phyloP scores from a whole-genome alignment of 1,140 invertebrate species.

The Riptortus pedestris region DNA sequence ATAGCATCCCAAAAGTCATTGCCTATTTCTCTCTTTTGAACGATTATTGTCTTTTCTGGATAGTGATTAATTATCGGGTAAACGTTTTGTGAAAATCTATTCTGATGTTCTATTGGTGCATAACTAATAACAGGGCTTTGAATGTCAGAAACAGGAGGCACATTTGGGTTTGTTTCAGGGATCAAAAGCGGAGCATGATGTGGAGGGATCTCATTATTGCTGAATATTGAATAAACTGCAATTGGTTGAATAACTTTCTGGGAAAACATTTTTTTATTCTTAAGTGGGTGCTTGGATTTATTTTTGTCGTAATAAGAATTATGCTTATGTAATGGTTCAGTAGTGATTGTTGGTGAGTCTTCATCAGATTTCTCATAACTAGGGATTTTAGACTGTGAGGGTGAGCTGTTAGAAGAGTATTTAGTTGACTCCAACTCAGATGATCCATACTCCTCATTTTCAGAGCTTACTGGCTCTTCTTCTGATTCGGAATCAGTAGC shows the following conservation, averaged over 20 bases:
- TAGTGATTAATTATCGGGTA: neutral
- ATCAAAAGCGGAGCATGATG: neutral
- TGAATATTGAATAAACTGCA: neutral
- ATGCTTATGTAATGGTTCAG: too few relatives aligned
- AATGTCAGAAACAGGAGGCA: neutral
- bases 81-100: neutral
- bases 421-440: too few relatives aligned
- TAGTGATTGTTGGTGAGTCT: too few relatives aligned
- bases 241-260: neutral
- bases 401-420: too few relatives aligned
- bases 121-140: too few relatives aligned
- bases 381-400: too few relatives aligned
- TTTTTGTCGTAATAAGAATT: too few relatives aligned
- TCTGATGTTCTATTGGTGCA: neutral
- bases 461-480: too few relatives aligned
- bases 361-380: too few relatives aligned
- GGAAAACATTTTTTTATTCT: neutral
- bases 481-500: too few relatives aligned
- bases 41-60: neutral
- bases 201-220: neutral
- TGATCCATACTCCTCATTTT: too few relatives aligned
- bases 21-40: slow-evolving; percentile 1
- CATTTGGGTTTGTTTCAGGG: neutral
- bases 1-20: slow-evolving; percentile 14
- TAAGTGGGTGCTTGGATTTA: too few relatives aligned